These are phyloP conservation scores for Tetragonula carbonaria DNA, from an alignment of 2,888 invertebrate genomes.

Conservation along the genomic window DNA sequence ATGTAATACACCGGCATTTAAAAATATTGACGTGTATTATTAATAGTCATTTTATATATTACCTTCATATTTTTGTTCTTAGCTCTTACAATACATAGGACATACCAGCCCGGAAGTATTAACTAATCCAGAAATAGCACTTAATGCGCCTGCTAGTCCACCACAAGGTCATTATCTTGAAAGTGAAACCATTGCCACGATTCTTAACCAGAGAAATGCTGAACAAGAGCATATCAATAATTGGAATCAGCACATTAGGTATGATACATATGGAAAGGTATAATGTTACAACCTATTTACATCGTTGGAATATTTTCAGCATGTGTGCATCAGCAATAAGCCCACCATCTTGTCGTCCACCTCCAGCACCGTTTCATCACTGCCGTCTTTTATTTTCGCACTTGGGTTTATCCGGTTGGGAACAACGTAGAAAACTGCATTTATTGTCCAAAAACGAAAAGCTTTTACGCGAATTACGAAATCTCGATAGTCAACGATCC, in stretches of 20 bases:
- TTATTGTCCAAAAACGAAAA: conserved; percentile 95
- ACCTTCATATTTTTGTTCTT: conserved; percentile 29
- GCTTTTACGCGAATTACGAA: conserved; percentile 94
- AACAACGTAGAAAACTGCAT: conserved; percentile 93
- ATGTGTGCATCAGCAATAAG: conserved; percentile 85
- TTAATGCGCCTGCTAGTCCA: conserved; percentile 92
- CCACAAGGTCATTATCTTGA: conserved; percentile 91
- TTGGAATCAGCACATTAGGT: conserved; percentile 80
- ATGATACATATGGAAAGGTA: conserved; percentile 1
- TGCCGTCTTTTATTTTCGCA: conserved; percentile 96
- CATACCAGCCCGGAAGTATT: conserved; percentile 93
- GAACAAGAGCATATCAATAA: conserved; percentile 90
- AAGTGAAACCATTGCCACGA: conserved; percentile 93
- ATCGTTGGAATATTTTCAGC: conserved; percentile 72
- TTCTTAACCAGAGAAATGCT: conserved; percentile 93
- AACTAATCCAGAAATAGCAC: conserved; percentile 83
- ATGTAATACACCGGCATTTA: conserved; percentile 86
- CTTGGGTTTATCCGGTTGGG: conserved; percentile 95
- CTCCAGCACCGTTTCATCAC: conserved; percentile 90
- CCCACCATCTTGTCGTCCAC: conserved; percentile 85
- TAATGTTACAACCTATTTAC: background rate
- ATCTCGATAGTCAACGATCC: conserved; percentile 96
- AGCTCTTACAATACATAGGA: conserved; percentile 96
- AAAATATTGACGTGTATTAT: background rate
- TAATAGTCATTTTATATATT: background rate